Evolutionary conservation across 2,797 vertebrate genomes (phyloP).

Genomic region (Poecilia wingei): DNA sequence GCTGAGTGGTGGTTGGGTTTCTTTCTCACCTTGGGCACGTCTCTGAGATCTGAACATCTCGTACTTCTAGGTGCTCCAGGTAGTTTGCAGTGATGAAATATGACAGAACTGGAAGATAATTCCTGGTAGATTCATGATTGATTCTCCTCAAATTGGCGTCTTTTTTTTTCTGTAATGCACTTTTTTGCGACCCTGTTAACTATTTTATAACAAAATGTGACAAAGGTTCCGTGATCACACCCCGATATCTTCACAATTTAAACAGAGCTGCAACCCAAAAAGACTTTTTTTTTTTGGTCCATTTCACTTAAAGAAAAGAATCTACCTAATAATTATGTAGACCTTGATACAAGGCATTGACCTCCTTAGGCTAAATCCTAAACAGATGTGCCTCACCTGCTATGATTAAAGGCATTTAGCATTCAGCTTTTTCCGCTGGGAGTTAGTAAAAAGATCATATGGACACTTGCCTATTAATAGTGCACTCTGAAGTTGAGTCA

Average conservation of each 20-base stretch:
- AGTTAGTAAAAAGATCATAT: neutral
- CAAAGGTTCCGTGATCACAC: neutral
- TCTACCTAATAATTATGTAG: neutral
- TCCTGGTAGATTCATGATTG: neutral
- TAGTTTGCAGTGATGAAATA: neutral
- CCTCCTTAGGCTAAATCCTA: neutral
- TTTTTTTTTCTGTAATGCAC: neutral
- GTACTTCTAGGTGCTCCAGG: neutral
- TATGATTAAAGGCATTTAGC: neutral
- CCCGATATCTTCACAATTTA: neutral
- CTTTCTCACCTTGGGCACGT: neutral
- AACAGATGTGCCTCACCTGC: neutral
- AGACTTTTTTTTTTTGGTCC: neutral
- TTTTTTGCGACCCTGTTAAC: neutral
- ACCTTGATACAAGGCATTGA: neutral
- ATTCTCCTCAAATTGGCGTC: neutral
- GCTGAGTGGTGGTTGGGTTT: neutral
- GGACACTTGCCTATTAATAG: neutral
- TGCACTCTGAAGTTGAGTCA: neutral
- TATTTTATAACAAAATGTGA: neutral
- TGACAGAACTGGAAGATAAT: neutral
- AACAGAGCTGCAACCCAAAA: neutral
- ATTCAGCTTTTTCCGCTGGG: neutral
- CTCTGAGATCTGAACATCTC: neutral
- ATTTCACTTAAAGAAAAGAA: neutral